Base-by-base conservation (phyloP, 2,113 vertebrate species). In the Peromyscus polionotus region DNA sequence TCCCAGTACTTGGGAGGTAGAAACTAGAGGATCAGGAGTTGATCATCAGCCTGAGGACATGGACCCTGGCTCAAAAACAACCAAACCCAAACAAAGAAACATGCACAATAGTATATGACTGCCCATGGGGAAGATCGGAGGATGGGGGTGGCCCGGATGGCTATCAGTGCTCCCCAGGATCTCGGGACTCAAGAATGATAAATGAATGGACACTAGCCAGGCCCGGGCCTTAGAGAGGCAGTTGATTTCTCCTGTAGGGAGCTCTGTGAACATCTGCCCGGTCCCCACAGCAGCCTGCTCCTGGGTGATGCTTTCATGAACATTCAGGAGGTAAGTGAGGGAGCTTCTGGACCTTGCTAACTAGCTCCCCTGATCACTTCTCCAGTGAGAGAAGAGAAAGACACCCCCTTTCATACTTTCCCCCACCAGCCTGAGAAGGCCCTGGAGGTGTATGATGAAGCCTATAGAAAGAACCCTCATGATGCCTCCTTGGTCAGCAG, bases 251-350 rank as follows among this genome's bases (percentile, higher is more conserved):
- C 75, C 95, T 91, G 68, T 95, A 99, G 99, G 72, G 99, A 99
- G 42, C 98, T 99, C 42, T 98, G 98, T 80, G 98, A 99, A 63
- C 97, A 98, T 10, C 90, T 98, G 72, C 99, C 98, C 0, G 98
- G 98, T 45, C 97, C 98, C 87, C 98, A 99, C 61, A 98, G 98
- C 65, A 98, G 97, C 93, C 93, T 99, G 86, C 98, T 99, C 0
- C 96, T 99, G 94, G 99, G 98, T 4, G 98, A 99, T 70, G 99
- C 99, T 31, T 98, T 98, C 75, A 99, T 99, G 98, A 98, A 98
- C 67, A 98, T 99, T 90, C 98, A 99, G 95, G 98, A 99, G 99
- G 99, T 99, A 65, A 97, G 97, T 73, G 16, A 63, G 57, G 20
- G 51, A 12, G 26, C 65, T 72, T 75, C 2, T 0, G 0, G 0